Evolutionary conservation across 2,113 vertebrate species (phyloP).

Genomic region (Serilophus lunatus): DNA sequence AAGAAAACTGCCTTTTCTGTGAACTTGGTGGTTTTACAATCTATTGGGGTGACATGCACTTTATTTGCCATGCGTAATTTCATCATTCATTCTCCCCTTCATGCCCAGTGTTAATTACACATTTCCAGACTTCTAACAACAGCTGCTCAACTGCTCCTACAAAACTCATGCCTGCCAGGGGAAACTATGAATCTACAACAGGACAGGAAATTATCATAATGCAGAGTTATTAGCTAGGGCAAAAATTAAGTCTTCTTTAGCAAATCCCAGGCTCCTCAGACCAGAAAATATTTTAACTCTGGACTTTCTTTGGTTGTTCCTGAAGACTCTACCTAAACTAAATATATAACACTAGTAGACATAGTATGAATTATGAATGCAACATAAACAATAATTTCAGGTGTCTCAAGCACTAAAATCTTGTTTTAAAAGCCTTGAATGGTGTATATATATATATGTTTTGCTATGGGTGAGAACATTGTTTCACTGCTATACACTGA

Average conservation of each 20-base stretch:
- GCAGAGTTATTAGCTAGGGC: background rate
- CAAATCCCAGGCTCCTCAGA: background rate
- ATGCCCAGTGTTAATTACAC: background rate
- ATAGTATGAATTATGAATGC: background rate
- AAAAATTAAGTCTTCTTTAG: background rate
- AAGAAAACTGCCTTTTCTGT: background rate
- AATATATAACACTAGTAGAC: background rate
- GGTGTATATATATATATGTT: background rate
- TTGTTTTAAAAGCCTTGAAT: background rate
- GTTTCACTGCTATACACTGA: background rate
- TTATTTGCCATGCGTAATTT: background rate
- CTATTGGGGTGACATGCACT: background rate
- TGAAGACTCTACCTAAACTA: background rate
- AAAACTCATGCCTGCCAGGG: background rate
- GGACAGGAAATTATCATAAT: background rate
- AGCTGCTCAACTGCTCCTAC: background rate
- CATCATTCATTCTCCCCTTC: background rate
- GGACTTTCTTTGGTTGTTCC: background rate
- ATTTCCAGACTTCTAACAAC: background rate
- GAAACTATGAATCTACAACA: background rate
- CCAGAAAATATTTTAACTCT: background rate
- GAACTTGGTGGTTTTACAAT: background rate
- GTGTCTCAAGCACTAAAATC: background rate
- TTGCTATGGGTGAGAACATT: background rate
- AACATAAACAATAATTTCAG: background rate